phyloP scores from a whole-genome alignment of 2,797 vertebrate species.

The Pseudotriccus pelzelni region DNA sequence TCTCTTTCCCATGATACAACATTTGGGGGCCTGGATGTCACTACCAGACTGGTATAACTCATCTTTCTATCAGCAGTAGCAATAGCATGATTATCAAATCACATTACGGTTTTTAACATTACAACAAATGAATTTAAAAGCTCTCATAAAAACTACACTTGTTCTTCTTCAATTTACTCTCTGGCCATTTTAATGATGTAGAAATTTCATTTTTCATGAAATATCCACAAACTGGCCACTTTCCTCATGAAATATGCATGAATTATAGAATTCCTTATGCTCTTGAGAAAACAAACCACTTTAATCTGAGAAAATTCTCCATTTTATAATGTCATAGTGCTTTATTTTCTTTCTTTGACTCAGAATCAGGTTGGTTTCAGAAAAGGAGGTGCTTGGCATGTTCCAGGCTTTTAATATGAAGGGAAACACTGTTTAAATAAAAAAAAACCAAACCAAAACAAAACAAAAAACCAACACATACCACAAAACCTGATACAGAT shows the following conservation, averaged over 20 bases:
- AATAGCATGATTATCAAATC: background rate
- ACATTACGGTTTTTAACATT: background rate
- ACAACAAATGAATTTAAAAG: background rate
- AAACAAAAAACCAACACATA: background rate
- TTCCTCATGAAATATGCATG: conserved; percentile 37
- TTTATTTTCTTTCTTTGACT: background rate
- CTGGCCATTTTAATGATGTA: background rate
- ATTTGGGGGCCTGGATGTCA: background rate
- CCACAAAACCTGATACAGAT: background rate
- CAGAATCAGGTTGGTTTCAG: background rate
- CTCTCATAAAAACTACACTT: background rate
- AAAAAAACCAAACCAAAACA: background rate
- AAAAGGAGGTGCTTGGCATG: background rate
- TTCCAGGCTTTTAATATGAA: background rate
- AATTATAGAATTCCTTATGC: background rate
- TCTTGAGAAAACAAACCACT: conserved; percentile 32
- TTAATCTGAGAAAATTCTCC: background rate
- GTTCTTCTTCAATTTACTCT: background rate
- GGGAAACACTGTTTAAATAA: background rate
- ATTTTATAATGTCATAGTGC: background rate
- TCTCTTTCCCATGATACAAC: background rate
- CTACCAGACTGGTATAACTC: background rate
- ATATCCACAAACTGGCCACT: conserved; percentile 29
- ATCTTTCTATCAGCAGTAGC: background rate
- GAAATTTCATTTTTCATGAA: conserved; percentile 38